Evolutionary conservation across 2,113 vertebrate genomes (phyloP).

Genomic region (Electrona antarctica): DNA sequence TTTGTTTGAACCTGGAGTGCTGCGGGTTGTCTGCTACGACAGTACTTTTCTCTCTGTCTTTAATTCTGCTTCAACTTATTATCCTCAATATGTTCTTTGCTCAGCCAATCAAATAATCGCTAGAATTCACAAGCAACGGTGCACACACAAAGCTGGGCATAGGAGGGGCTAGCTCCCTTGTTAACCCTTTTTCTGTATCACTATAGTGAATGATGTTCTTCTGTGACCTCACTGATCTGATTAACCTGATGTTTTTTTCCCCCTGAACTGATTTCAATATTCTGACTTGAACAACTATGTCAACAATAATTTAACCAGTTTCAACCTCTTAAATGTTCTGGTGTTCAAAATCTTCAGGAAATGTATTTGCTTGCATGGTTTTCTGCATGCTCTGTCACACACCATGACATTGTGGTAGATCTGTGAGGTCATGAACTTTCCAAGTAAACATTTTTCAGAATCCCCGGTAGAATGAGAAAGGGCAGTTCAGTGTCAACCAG

Average conservation of each 20-base stretch:
- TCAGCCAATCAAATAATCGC: too few species aligned
- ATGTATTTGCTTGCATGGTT: conserved; percentile 34
- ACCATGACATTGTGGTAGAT: conserved; percentile 45
- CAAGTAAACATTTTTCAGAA: conserved; percentile 72
- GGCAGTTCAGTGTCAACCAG: conserved; percentile 58
- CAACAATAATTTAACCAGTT: background rate
- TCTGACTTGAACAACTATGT: background rate
- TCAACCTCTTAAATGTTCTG: conserved; percentile 1
- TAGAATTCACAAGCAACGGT: too few species aligned
- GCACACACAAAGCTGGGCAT: too few species aligned
- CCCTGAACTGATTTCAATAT: background rate
- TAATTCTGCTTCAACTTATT: too few species aligned
- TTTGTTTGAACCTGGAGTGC: too few species aligned
- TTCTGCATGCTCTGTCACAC: conserved; percentile 42
- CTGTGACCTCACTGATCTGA: conserved; percentile 17
- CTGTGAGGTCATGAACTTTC: conserved; percentile 68
- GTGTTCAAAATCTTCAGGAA: conserved; percentile 20
- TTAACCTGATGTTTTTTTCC: background rate
- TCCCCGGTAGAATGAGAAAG: conserved; percentile 65
- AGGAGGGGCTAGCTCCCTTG: too few species aligned
- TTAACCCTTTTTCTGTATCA: too few species aligned
- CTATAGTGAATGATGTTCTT: background rate
- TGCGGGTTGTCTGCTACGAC: too few species aligned
- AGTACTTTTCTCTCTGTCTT: too few species aligned
- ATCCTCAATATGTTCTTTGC: too few species aligned